A percentile compares a stretch with the other conserved stretches of the same genome.
Conservation (phyloP, 2,113 vertebrate genomes). For the Ceuthmochares aereus region DNA sequence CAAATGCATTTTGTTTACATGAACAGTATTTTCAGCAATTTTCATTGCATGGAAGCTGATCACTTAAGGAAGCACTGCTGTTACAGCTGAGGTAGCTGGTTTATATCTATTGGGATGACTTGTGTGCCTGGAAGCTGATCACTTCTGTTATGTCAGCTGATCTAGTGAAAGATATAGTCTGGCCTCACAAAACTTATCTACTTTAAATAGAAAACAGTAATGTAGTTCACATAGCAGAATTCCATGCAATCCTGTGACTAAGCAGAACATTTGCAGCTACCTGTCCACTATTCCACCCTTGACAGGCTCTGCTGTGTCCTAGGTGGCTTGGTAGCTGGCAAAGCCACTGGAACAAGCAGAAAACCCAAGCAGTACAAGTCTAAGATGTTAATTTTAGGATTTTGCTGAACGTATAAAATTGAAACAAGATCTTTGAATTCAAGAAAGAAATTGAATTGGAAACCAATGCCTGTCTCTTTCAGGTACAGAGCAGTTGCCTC, state of each 20-base stretch:
- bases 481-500: constrained; percentile 97
- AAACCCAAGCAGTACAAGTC: not conserved
- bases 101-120: not conserved
- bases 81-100: not conserved
- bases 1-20: not conserved
- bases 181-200: not conserved
- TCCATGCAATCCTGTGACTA: not conserved
- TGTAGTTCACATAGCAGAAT: not conserved
- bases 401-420: not conserved
- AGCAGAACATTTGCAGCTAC: not conserved
- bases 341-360: not conserved
- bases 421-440: not conserved
- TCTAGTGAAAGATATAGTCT: not conserved
- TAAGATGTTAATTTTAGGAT: not conserved
- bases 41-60: not conserved
- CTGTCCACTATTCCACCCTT: not conserved
- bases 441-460: not conserved
- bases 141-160: not conserved
- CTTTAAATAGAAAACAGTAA: not conserved
- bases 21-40: not conserved
- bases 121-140: not conserved
- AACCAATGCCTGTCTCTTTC: not conserved
- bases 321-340: not conserved
- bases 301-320: not conserved
- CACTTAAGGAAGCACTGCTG: not conserved